A percentile compares a stretch with the other conserved stretches of the same genome.
These are phyloP conservation scores for Ornithorhynchus anatinus DNA, from an alignment of 2,113 vertebrate species.

Conservation along the genomic window DNA sequence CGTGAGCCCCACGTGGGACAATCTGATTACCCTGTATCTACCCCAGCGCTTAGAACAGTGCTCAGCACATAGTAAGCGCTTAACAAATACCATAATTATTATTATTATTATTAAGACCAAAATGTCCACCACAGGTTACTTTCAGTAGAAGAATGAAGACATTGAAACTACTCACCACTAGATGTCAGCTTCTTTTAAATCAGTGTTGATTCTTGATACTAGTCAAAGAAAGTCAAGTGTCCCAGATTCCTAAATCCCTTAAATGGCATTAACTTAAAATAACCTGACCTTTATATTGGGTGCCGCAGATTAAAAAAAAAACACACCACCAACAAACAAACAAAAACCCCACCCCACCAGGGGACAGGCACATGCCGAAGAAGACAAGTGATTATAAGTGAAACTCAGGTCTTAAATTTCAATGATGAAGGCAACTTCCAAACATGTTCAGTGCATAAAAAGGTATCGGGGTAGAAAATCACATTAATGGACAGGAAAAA, in stretches of 20 bases:
- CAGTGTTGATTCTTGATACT: neutral
- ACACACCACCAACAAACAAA: conserved; percentile 67
- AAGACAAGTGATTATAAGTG: conserved; percentile 56
- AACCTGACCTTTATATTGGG: conserved; percentile 64
- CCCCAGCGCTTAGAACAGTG: no score
- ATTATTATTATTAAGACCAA: no score
- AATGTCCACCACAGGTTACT: neutral
- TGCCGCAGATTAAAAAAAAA: conserved; percentile 38
- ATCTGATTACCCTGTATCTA: no score
- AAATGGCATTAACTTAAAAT: conserved; percentile 79
- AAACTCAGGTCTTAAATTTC: no score
- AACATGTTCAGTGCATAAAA: no score
- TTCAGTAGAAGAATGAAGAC: rapidly evolving
- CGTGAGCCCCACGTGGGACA: no score
- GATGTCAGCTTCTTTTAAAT: conserved; percentile 66
- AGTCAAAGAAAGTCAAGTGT: conserved; percentile 56
- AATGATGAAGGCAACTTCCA: no score
- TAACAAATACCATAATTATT: no score
- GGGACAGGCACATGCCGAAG: conserved; percentile 53
- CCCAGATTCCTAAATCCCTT: conserved; percentile 75
- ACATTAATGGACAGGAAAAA: no score
- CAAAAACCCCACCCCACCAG: conserved; percentile 47
- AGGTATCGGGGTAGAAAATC: no score
- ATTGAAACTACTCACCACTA: conserved; percentile 54
- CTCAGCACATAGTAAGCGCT: no score